Evolutionary conservation across 2,113 vertebrate genomes (phyloP).

Genomic region (Chionomys nivalis): DNA sequence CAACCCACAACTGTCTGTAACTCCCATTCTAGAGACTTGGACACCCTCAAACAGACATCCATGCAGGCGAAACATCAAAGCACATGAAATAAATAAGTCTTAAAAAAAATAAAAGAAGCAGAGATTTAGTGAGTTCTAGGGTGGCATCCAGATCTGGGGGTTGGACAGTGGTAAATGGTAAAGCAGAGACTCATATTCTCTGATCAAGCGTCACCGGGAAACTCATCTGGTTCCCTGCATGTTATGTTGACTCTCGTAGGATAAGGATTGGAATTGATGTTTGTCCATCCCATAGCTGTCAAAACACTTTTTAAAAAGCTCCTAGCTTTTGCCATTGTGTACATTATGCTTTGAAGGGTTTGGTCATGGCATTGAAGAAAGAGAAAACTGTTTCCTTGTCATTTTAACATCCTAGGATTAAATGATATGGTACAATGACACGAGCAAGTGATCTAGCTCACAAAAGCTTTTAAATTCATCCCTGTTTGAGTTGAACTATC

Average conservation of each 20-base stretch:
- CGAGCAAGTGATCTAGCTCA: background rate
- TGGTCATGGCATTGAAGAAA: background rate
- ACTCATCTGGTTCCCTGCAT: background rate
- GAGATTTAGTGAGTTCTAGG: background rate
- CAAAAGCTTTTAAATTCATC: background rate
- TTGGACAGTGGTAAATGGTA: background rate
- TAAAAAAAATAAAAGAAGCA: no score
- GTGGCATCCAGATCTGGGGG: background rate
- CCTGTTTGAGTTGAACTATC: background rate
- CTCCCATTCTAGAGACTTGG: background rate
- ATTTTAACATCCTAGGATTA: background rate
- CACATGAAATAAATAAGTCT: background rate
- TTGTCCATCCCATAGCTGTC: background rate
- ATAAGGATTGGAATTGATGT: background rate
- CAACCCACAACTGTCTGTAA: background rate
- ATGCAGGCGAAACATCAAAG: background rate
- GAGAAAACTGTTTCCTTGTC: background rate
- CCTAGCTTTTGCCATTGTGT: conserved; percentile 4
- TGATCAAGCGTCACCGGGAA: background rate
- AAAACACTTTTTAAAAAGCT: background rate
- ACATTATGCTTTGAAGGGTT: background rate
- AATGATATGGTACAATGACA: background rate
- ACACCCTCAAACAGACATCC: background rate
- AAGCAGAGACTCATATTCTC: background rate
- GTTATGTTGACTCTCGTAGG: background rate